Evolutionary conservation across 2,113 vertebrate genomes (phyloP).

Genomic region (Piliocolobus tephrosceles): DNA sequence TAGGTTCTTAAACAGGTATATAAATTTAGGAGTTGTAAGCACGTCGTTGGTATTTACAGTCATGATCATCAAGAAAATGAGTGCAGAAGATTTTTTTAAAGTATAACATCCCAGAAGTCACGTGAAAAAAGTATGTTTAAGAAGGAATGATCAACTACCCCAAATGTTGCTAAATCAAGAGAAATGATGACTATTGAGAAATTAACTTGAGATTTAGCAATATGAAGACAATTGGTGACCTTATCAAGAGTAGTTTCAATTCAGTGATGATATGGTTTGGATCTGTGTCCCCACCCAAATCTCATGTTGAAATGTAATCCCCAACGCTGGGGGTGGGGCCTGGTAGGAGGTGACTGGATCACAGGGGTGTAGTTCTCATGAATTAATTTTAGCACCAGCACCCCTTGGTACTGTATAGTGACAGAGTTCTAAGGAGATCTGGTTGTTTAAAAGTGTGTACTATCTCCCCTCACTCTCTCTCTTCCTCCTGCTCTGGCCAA

Average conservation of each 20-base stretch:
- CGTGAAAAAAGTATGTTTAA: background rate
- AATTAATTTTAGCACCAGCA: too few species aligned
- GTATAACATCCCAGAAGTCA: background rate
- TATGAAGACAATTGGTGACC: background rate
- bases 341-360: too few species aligned
- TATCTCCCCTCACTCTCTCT: too few species aligned
- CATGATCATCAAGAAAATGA: background rate
- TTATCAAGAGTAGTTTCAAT: constrained; percentile 22
- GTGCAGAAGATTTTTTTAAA: background rate
- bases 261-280: background rate
- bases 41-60: background rate
- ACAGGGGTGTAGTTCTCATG: too few species aligned
- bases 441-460: too few species aligned
- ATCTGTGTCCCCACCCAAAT: too few species aligned
- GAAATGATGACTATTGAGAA: constrained; percentile 13
- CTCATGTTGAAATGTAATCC: too few species aligned
- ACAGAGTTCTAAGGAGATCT: too few species aligned
- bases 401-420: too few species aligned
- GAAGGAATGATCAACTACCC: background rate
- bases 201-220: background rate
- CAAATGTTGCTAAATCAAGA: constrained; percentile 19
- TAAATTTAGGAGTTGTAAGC: background rate
- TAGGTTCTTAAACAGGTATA: background rate
- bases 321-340: too few species aligned
- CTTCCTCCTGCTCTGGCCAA: too few species aligned